Percentiles rank a stretch among this genome's conserved stretches.
Evolutionary conservation across 2,888 invertebrate species (phyloP).

Genomic region (Epinotia bilunana): DNA sequence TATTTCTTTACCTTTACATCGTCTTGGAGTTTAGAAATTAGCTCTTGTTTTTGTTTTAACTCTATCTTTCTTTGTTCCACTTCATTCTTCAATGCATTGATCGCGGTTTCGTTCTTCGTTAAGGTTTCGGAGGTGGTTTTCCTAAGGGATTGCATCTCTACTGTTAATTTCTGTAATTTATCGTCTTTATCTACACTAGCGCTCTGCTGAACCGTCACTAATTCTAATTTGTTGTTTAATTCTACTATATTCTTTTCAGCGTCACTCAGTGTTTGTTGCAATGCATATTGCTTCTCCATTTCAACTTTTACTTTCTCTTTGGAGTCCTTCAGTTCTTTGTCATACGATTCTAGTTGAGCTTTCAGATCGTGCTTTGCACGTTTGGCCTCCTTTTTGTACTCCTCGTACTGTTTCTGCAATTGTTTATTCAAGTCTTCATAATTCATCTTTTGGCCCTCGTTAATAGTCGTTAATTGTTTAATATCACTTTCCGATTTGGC

Average conservation of each 20-base stretch:
- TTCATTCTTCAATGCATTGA: slow-evolving; percentile 70
- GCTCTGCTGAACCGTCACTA: slow-evolving; percentile 73
- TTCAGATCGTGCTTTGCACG: slow-evolving; percentile 80
- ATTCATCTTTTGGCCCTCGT: slow-evolving; percentile 78
- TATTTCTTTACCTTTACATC: slow-evolving; percentile 69
- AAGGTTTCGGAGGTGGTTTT: slow-evolving; percentile 68
- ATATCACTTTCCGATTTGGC: slow-evolving; percentile 77
- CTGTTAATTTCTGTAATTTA: slow-evolving; percentile 72
- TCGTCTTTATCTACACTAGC: slow-evolving; percentile 72
- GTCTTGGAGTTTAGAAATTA: slow-evolving; percentile 70
- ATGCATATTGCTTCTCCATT: slow-evolving; percentile 69
- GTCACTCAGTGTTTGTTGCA: slow-evolving; percentile 69
- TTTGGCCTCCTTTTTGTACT: slow-evolving; percentile 78
- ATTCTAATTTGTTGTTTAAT: slow-evolving; percentile 75
- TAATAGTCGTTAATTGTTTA: slow-evolving; percentile 75
- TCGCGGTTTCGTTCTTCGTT: slow-evolving; percentile 68
- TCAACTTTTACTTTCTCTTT: slow-evolving; percentile 71
- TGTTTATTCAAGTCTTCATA: slow-evolving; percentile 80
- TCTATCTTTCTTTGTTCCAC: slow-evolving; percentile 73
- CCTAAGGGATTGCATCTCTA: slow-evolving; percentile 74
- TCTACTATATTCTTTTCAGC: slow-evolving; percentile 70
- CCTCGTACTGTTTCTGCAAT: slow-evolving; percentile 72
- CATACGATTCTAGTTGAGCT: slow-evolving; percentile 83
- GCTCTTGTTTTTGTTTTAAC: slow-evolving; percentile 71
- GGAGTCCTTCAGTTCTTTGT: slow-evolving; percentile 70